Percentiles rank a stretch among this genome's conserved stretches.
These are phyloP conservation scores for Chymomyza fuscimana DNA, from an alignment of 2,888 invertebrate genomes.

Conservation along the genomic window DNA sequence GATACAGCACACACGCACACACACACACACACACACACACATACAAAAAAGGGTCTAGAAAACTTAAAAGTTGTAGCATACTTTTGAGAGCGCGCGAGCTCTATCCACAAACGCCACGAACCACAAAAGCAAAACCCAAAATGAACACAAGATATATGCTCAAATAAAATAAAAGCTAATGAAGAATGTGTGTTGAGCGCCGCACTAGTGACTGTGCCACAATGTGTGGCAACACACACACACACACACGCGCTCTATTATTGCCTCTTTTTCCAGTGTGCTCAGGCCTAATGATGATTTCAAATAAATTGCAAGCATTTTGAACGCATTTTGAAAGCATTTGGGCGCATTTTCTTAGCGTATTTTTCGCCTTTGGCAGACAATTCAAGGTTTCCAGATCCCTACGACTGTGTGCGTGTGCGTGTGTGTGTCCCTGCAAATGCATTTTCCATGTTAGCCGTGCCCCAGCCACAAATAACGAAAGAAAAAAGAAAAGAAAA, in stretches of 20 bases:
- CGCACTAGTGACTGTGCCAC: background rate
- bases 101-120: background rate
- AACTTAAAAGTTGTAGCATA: constrained; percentile 28
- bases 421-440: constrained; percentile 10
- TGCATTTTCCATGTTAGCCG: constrained; percentile 22
- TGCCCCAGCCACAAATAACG: constrained; percentile 15
- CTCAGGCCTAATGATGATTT: constrained; percentile 44
- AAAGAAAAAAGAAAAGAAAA: background rate
- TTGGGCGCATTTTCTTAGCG: background rate
- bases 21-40: constrained; percentile 18
- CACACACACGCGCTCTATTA: no score
- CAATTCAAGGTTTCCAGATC: background rate
- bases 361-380: background rate
- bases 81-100: constrained; percentile 31
- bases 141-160: constrained; percentile 38
- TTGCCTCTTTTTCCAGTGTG: background rate
- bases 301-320: constrained; percentile 49
- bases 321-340: constrained; percentile 17
- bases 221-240: background rate
- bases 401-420: background rate
- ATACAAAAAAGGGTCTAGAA: constrained; percentile 8
- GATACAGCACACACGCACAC: constrained; percentile 20
- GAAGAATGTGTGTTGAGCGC: constrained; percentile 44
- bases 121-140: constrained; percentile 22
- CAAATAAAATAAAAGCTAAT: constrained; percentile 32